A percentile compares a stretch with the other conserved stretches of the same genome.
Conservation (phyloP, 2,113 vertebrate species). For the Patagioenas fasciata region DNA sequence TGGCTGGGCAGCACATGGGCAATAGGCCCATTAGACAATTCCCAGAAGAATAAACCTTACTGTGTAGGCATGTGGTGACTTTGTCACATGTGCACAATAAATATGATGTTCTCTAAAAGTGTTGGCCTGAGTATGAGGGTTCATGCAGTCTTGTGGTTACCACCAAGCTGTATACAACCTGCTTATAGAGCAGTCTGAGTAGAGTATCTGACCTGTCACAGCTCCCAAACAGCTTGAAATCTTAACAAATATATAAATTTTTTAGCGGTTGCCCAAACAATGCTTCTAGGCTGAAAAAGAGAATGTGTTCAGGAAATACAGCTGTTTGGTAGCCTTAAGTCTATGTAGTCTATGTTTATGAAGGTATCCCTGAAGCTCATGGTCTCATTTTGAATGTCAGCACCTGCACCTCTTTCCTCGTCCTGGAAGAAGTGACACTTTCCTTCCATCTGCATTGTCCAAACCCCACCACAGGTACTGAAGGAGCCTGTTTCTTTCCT, state of each 20-base stretch:
- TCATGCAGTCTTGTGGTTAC: conserved; percentile 57
- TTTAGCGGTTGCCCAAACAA: background rate
- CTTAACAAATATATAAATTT: background rate
- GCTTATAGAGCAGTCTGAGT: background rate
- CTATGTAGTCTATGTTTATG: background rate
- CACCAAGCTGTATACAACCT: conserved; percentile 42
- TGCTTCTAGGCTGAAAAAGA: conserved; percentile 9
- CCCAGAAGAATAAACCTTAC: conserved; percentile 25
- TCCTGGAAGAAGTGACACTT: background rate
- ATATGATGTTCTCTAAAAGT: background rate
- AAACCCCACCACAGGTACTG: background rate
- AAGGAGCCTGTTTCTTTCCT: background rate
- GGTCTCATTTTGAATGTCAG: background rate
- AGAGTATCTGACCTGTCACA: conserved; percentile 5
- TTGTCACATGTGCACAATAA: conserved; percentile 39
- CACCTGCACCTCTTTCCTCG: background rate
- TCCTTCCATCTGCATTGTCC: background rate
- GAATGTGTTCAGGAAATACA: background rate
- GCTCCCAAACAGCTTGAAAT: conserved; percentile 41
- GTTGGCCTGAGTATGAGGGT: conserved; percentile 7
- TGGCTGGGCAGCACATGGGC: conserved; percentile 59
- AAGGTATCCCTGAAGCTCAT: background rate
- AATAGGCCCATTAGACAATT: conserved; percentile 14
- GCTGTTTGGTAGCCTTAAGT: background rate
- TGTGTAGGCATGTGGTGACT: background rate